Evolutionary conservation across 2,113 vertebrate species (phyloP).

Genomic region (Bufo gargarizans): DNA sequence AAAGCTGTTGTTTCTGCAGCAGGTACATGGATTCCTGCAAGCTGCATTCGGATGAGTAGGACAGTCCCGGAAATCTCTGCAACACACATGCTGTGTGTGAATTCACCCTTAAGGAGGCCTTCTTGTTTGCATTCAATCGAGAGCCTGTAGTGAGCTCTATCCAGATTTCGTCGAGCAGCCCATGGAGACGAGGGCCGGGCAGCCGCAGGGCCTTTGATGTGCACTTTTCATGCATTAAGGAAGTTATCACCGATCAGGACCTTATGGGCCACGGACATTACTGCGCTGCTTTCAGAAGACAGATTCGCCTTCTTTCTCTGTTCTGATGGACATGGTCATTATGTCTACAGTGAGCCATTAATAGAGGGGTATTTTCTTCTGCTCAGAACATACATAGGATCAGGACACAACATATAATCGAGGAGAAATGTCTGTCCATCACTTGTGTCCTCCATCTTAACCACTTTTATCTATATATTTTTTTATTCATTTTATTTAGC

Average conservation of each 20-base stretch:
- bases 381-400: not conserved
- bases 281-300: not conserved
- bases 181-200: not conserved
- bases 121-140: not conserved
- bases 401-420: not conserved
- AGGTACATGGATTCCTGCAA: not conserved
- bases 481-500: too few species aligned
- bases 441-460: not conserved
- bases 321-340: not conserved
- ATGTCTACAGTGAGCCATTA: not conserved
- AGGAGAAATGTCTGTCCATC: not conserved
- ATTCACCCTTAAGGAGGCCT: not conserved
- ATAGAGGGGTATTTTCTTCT: not conserved
- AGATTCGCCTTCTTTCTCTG: not conserved
- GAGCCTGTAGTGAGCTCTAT: not conserved
- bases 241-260: slow-evolving; percentile 17
- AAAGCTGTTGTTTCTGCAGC: not conserved
- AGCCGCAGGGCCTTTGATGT: not conserved
- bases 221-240: slow-evolving; percentile 15
- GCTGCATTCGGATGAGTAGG: not conserved
- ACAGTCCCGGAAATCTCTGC: too few species aligned
- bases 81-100: not conserved
- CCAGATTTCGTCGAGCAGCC: not conserved
- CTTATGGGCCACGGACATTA: not conserved
- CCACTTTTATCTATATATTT: too few species aligned